Evolutionary conservation across 2,113 vertebrate species (phyloP), one percentile per base, ranked within the genome.

Genomic region (Stictonetta naevosa): DNA sequence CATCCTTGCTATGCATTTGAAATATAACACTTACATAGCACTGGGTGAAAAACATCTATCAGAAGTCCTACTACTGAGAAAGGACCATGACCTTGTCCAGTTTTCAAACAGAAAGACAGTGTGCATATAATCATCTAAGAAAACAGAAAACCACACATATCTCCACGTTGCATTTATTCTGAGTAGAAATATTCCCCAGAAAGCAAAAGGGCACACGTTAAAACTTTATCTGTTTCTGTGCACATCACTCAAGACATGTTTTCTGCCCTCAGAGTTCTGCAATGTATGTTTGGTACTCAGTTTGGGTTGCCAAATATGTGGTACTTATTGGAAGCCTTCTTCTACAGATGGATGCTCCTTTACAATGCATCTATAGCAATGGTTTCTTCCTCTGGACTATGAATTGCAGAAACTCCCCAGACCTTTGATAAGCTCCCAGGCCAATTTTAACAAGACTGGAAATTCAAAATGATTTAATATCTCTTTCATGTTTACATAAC

Each of bases 401-500:
- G 28, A 87, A 80, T 56, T 58, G 52, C 56, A 88, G 46, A 62
- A 96, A 95, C 68, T 94, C 88, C 91, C 55, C 75, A 77, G 92
- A 96, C 75, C 90, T 96, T 53, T 73, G 87, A 94, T 86, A 94
- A 96, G 38, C 60, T 81, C 64, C 69, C 60, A 77, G 83, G 46
- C 92, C 94, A 95, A 91, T 82, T 88, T 91, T 66, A 75, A 68
- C 53, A 88, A 93, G 91, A 95, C 69, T 92, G 86, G 84, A 96
- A 94, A 96, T 85, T 38, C 20, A 3, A 82, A 94, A 93, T 93
- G 52, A 94, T 93, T 96, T 96, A 94, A 91, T 95, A 90, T 46
- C 53, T 81, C 95, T 56, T 92, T 82, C 48, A 67, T 95, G 93
- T 96, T 97, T 97, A 94, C 79, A 78, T 86, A 96, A 93, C 92